These are phyloP conservation scores for Homarus gammarus DNA, from an alignment of 2,888 invertebrate species.

Conservation along the genomic window DNA sequence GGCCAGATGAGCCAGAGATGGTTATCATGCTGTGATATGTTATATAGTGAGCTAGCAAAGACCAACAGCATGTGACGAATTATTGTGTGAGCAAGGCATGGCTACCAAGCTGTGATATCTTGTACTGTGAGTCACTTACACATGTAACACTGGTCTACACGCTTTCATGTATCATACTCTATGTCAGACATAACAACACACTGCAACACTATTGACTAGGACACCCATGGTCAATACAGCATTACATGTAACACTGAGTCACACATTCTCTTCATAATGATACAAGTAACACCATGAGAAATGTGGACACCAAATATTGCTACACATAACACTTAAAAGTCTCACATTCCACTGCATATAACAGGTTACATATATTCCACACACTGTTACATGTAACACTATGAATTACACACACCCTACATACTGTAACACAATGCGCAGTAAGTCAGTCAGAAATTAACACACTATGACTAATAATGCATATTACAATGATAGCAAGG, in stretches of 20 bases:
- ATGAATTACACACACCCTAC: neutral
- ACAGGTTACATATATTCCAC: neutral
- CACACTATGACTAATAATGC: neutral
- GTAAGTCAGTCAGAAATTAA: neutral
- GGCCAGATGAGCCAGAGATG: neutral
- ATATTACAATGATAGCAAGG: neutral
- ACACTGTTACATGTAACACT: conserved; percentile 9
- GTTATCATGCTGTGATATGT: conserved; percentile 20
- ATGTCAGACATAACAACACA: conserved; percentile 40
- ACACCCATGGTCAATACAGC: neutral
- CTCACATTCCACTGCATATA: neutral
- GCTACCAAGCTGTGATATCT: conserved; percentile 31
- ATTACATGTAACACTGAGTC: conserved; percentile 20
- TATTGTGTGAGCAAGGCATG: conserved; percentile 20
- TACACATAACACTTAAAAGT: neutral
- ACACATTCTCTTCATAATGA: neutral
- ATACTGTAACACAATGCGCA: neutral
- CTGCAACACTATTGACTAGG: conserved; percentile 16
- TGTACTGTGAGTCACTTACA: conserved; percentile 7
- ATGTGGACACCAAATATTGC: neutral
- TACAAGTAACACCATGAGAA: conserved; percentile 3
- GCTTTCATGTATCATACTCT: conserved; percentile 6
- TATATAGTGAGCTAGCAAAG: conserved; percentile 1
- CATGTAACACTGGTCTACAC: conserved; percentile 2
- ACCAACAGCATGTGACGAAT: conserved; percentile 14